phyloP scores from a whole-genome alignment of 64 coral and sea anemone species.

The Trachythela sp. region DNA sequence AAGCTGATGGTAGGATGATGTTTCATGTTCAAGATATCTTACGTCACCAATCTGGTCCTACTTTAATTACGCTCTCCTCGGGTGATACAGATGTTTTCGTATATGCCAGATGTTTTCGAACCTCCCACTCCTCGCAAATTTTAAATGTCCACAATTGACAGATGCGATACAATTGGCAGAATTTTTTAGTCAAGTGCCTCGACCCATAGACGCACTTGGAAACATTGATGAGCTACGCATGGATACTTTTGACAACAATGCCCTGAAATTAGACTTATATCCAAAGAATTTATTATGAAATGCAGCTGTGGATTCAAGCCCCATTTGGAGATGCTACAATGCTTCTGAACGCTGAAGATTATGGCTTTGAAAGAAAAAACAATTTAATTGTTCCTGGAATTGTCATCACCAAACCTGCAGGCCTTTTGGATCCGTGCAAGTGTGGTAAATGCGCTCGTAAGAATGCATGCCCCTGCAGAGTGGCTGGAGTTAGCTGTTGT shows the following conservation, averaged over 20 bases:
- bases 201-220: too few relatives aligned
- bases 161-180: too few relatives aligned
- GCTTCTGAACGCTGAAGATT: neutral
- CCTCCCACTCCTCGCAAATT: too few relatives aligned
- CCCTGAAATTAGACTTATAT: too few relatives aligned
- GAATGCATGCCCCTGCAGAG: neutral
- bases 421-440: neutral
- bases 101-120: too few relatives aligned
- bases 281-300: too few relatives aligned
- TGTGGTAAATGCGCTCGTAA: neutral
- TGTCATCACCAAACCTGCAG: neutral
- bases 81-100: neutral
- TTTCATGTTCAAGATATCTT: neutral
- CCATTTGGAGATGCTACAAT: neutral
- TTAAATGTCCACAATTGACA: too few relatives aligned
- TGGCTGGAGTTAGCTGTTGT: neutral
- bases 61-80: neutral
- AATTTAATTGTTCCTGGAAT: neutral
- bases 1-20: neutral
- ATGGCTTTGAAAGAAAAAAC: neutral
- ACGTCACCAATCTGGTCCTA: too few relatives aligned
- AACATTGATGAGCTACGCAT: too few relatives aligned
- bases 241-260: too few relatives aligned
- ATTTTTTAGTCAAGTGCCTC: too few relatives aligned
- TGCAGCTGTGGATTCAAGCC: neutral